Evolutionary conservation across 2,888 invertebrate genomes (phyloP).

Genomic region (Sphaerolaimus hirsutus): DNA sequence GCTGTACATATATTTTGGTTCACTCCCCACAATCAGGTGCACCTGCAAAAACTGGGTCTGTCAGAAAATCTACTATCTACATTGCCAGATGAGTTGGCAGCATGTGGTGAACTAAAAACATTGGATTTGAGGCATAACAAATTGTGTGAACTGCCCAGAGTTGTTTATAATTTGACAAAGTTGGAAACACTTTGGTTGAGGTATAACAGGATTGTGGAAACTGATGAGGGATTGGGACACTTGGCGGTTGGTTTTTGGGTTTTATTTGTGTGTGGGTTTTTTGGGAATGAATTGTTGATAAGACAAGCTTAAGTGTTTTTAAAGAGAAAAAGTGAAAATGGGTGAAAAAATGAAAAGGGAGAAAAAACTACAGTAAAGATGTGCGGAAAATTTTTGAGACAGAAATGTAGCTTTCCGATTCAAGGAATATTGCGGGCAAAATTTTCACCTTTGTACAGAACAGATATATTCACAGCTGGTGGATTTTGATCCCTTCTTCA

Average conservation of each 20-base stretch:
- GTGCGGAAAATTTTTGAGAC: too few relatives aligned
- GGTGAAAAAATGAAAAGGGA: too few relatives aligned
- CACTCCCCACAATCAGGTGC: too few relatives aligned
- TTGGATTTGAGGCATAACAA: conserved; percentile 93
- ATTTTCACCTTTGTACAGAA: too few relatives aligned
- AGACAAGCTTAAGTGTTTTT: too few relatives aligned
- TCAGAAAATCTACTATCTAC: conserved; percentile 92
- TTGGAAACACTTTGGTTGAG: conserved; percentile 79
- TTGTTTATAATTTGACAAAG: conserved; percentile 72
- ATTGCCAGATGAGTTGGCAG: conserved; percentile 69
- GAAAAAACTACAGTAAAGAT: too few relatives aligned
- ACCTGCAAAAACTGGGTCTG: conserved; percentile 67
- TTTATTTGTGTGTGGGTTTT: background rate
- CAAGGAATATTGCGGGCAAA: too few relatives aligned
- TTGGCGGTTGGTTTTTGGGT: conserved; percentile 37
- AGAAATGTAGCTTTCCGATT: too few relatives aligned
- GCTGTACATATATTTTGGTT: background rate
- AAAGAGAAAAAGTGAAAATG: too few relatives aligned
- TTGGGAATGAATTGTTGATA: background rate
- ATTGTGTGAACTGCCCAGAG: conserved; percentile 76
- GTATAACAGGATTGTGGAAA: conserved; percentile 77
- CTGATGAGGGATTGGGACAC: conserved; percentile 67
- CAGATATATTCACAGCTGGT: too few relatives aligned
- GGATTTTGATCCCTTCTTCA: too few relatives aligned
- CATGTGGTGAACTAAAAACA: conserved; percentile 61